These are phyloP conservation scores for Idaea straminata DNA, from an alignment of 2,888 invertebrate genomes.

Conservation along the genomic window DNA sequence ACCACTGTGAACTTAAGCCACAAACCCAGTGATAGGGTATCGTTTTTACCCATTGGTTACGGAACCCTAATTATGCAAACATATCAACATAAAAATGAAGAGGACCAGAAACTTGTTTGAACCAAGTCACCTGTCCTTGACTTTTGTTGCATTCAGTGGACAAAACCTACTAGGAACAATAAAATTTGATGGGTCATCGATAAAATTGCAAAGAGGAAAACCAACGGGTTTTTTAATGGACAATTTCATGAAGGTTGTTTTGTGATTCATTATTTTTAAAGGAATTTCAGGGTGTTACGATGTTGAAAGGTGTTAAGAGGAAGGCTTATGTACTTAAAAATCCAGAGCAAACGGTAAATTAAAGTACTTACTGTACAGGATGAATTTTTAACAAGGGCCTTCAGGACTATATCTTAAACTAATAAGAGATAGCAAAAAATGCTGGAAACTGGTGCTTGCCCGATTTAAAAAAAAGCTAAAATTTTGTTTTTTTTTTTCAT, in stretches of 20 bases:
- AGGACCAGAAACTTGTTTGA: slow-evolving; percentile 45
- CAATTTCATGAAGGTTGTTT: neutral
- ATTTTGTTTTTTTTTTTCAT: too few relatives aligned
- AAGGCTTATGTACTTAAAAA: neutral
- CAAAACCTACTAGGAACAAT: slow-evolving; percentile 8
- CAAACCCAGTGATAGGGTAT: too few relatives aligned
- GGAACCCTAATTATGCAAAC: slow-evolving; percentile 5
- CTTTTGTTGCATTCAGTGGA: slow-evolving; percentile 46
- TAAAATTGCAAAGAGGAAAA: neutral
- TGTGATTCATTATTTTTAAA: neutral
- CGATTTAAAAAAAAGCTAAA: too few relatives aligned
- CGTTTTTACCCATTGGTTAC: too few relatives aligned
- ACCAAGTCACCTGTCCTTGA: slow-evolving; percentile 48
- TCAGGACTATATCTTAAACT: too few relatives aligned
- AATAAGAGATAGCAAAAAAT: too few relatives aligned
- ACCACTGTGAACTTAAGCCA: too few relatives aligned
- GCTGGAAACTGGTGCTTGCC: too few relatives aligned
- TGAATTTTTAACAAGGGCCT: too few relatives aligned
- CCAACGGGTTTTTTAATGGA: neutral
- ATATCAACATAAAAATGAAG: slow-evolving; percentile 36
- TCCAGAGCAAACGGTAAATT: neutral
- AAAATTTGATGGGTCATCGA: neutral
- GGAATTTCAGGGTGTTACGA: neutral
- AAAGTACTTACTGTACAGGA: too few relatives aligned
- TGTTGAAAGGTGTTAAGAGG: neutral